These are phyloP conservation scores for Glaucidium brasilianum DNA, from an alignment of 2,113 vertebrate species.

Conservation along the genomic window DNA sequence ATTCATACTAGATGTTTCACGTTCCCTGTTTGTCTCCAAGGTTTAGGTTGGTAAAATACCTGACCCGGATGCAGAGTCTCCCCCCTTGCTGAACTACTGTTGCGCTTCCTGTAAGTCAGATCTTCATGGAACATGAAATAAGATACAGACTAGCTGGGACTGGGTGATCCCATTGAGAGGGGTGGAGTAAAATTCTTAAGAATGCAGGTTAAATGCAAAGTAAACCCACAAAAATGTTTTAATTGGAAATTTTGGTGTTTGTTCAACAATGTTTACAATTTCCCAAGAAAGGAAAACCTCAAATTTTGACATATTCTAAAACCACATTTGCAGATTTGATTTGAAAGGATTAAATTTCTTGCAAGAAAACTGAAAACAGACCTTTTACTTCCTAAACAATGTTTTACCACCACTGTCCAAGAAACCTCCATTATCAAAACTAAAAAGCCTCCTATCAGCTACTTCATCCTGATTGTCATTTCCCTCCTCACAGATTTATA, in stretches of 20 bases:
- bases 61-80: fast-evolving
- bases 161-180: background rate
- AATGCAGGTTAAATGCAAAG: background rate
- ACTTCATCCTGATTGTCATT: background rate
- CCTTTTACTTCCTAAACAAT: background rate
- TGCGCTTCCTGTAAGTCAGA: background rate
- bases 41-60: background rate
- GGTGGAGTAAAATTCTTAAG: background rate
- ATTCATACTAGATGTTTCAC: background rate
- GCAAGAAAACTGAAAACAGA: background rate
- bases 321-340: background rate
- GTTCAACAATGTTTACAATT: background rate
- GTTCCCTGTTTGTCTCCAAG: background rate
- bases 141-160: background rate
- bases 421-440: background rate
- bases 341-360: background rate
- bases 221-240: background rate
- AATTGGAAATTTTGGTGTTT: background rate
- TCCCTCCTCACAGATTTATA: background rate
- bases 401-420: background rate
- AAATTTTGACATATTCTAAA: background rate
- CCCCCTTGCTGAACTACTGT: background rate
- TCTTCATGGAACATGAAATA: background rate
- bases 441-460: background rate
- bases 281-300: background rate